Evolutionary conservation across 2,797 vertebrate genomes (phyloP).

Genomic region (Anniella stebbinsi): DNA sequence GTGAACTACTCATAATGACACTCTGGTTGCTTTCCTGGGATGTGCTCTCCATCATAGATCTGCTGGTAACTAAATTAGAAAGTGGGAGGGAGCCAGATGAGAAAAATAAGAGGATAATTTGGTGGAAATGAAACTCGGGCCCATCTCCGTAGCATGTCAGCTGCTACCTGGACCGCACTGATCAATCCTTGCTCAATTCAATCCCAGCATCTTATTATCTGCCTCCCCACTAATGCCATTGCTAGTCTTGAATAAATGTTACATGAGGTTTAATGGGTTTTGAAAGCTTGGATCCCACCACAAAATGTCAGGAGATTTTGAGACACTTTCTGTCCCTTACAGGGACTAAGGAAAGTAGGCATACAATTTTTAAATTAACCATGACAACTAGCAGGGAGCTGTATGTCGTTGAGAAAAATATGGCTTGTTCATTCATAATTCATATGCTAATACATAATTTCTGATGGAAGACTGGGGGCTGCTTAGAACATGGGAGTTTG

Average conservation of each 20-base stretch:
- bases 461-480: slow-evolving; percentile 5
- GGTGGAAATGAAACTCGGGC: background rate
- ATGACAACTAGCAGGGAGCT: slow-evolving; percentile 31
- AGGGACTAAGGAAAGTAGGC: slow-evolving; percentile 23
- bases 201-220: background rate
- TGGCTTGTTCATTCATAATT: slow-evolving; percentile 29
- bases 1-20: slow-evolving; percentile 1
- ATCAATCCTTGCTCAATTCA: background rate
- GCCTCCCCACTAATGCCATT: slow-evolving; percentile 4
- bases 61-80: slow-evolving; percentile 14
- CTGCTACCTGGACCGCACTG: background rate
- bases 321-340: slow-evolving; percentile 38
- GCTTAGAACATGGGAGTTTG: background rate
- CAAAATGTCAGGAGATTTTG: slow-evolving; percentile 39
- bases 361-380: slow-evolving; percentile 40
- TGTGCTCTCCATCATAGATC: background rate
- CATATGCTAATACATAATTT: slow-evolving; percentile 22
- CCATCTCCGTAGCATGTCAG: background rate
- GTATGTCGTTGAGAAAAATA: slow-evolving; percentile 7
- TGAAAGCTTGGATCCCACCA: slow-evolving; percentile 34
- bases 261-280: slow-evolving; percentile 43
- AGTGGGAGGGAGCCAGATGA: background rate
- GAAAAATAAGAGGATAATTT: background rate
- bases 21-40: background rate
- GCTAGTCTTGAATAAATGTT: slow-evolving; percentile 34